phyloP scores from a whole-genome alignment of 2,113 vertebrate genomes.

The Solea solea region DNA sequence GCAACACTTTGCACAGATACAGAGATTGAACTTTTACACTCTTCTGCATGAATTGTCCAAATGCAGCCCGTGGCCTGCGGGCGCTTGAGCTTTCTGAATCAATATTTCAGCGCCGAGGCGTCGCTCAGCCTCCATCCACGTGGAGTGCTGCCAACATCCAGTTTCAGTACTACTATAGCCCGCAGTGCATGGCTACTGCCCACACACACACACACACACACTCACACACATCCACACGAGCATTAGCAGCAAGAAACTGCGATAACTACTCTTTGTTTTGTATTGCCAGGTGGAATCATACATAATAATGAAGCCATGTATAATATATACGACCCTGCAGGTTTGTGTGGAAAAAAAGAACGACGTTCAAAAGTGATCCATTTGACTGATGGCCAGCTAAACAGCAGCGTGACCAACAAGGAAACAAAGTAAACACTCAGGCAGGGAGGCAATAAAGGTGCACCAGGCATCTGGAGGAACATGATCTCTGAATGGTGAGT shows the following conservation, averaged over 20 bases:
- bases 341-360: conserved; percentile 13
- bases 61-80: conserved; percentile 52
- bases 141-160: conserved; percentile 74
- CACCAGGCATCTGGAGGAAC: conserved; percentile 1
- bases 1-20: conserved; percentile 17
- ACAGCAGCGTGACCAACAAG: background rate
- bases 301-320: conserved; percentile 11
- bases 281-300: conserved; percentile 57
- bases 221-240: conserved; percentile 50
- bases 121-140: conserved; percentile 69
- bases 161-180: conserved; percentile 52
- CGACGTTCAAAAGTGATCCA: background rate
- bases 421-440: background rate
- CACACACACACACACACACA: conserved; percentile 67
- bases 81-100: conserved; percentile 65
- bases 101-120: conserved; percentile 75
- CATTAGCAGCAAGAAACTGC: conserved; percentile 23
- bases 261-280: conserved; percentile 34
- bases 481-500: background rate
- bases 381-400: conserved; percentile 26
- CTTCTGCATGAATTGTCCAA: conserved; percentile 56
- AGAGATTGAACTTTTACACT: conserved; percentile 49
- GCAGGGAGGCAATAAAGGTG: conserved; percentile 10
- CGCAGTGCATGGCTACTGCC: conserved; percentile 55
- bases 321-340: background rate